These are phyloP conservation scores for Leuciscus waleckii DNA, from an alignment of 2,797 vertebrate species.

Conservation along the genomic window DNA sequence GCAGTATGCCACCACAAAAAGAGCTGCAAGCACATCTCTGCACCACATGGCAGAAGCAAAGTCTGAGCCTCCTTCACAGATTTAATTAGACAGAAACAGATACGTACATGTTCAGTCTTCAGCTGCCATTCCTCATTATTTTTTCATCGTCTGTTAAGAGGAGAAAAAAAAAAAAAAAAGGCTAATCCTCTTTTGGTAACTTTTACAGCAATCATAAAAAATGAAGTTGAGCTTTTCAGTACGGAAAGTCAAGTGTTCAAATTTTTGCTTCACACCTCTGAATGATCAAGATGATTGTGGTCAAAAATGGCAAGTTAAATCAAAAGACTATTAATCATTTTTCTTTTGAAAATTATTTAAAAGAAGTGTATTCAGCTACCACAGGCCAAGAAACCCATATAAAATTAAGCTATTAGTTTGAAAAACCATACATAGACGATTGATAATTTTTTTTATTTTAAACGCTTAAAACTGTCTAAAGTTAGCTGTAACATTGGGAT, in stretches of 20 bases:
- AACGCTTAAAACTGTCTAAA: neutral
- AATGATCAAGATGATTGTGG: constrained; percentile 66
- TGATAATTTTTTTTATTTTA: too few relatives aligned
- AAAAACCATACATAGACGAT: neutral
- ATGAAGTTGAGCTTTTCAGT: constrained; percentile 71
- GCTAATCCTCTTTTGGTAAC: constrained; percentile 79
- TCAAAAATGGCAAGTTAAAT: constrained; percentile 31
- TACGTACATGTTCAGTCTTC: constrained; percentile 84
- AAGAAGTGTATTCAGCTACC: neutral
- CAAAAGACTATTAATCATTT: neutral
- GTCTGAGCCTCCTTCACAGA: constrained; percentile 79
- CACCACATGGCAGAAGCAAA: constrained; percentile 74
- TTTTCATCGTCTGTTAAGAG: constrained; percentile 72
- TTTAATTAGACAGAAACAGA: constrained; percentile 88
- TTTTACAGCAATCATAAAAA: constrained; percentile 77
- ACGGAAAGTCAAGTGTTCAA: constrained; percentile 74
- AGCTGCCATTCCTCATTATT: constrained; percentile 81
- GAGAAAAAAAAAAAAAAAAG: constrained; percentile 61
- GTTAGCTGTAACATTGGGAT: neutral
- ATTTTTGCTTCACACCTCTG: constrained; percentile 78
- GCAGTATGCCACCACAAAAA: constrained; percentile 82
- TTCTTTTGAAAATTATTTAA: neutral
- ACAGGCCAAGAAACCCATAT: neutral
- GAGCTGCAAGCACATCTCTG: constrained; percentile 63
- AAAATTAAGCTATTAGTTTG: neutral